Conservation (phyloP, 2,797 vertebrate species). For the Sardinella longiceps region DNA sequence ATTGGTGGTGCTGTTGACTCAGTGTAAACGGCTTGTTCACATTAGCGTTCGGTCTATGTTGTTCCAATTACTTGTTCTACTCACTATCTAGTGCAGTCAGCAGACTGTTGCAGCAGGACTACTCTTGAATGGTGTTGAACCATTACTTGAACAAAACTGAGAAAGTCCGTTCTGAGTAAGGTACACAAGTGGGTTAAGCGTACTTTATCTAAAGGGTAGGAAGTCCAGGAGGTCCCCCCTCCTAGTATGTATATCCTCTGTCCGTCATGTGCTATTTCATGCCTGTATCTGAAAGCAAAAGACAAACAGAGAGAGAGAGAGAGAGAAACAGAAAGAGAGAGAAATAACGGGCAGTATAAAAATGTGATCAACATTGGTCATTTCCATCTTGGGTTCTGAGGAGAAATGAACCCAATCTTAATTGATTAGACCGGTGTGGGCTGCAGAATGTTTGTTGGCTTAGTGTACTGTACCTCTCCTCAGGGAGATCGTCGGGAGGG, state of each 20-base stretch:
- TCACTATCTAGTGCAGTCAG: no score
- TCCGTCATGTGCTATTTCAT: slow-evolving; percentile 96
- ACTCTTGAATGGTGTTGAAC: no score
- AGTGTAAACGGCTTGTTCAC: no score
- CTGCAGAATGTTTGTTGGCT: neutral
- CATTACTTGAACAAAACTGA: no score
- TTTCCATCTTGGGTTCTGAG: neutral
- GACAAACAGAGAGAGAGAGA: neutral
- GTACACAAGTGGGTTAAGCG: neutral
- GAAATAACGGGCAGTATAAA: neutral
- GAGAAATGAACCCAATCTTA: neutral
- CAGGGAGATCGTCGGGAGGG: slow-evolving; percentile 90
- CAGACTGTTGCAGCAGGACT: no score
- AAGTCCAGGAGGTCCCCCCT: slow-evolving; percentile 97
- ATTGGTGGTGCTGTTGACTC: no score
- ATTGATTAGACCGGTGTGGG: neutral
- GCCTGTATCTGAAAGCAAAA: slow-evolving; percentile 84
- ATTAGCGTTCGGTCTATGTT: no score
- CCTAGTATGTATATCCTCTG: slow-evolving; percentile 96
- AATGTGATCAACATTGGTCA: no score
- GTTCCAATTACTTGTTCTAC: no score
- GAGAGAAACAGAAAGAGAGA: neutral
- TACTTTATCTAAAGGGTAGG: slow-evolving; percentile 97
- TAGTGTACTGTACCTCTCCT: slow-evolving; percentile 89
- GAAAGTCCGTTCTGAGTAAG: neutral